A percentile compares a stretch with the other conserved stretches of the same genome.
phyloP scores from a whole-genome alignment of 2,797 vertebrate species.

The Zalophus californianus region DNA sequence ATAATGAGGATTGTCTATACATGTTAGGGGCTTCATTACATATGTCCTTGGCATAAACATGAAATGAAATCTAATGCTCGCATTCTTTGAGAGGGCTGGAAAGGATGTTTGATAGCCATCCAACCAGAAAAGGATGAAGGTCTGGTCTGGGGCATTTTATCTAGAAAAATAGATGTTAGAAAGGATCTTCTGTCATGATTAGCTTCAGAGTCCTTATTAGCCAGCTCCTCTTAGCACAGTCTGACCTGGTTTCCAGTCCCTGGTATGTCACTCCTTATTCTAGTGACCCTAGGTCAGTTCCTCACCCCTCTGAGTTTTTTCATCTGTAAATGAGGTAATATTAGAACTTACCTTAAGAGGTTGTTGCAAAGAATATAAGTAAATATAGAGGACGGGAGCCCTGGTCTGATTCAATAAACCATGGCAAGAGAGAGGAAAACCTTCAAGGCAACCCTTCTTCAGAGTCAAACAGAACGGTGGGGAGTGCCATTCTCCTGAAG shows the following conservation, averaged over 20 bases:
- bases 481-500: background rate
- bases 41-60: background rate
- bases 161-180: background rate
- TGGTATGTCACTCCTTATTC: background rate
- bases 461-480: background rate
- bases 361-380: background rate
- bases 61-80: background rate
- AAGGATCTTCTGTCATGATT: background rate
- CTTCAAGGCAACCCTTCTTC: background rate
- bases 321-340: background rate
- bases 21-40: background rate
- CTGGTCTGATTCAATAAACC: background rate
- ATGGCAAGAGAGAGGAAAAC: background rate
- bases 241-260: too few species aligned
- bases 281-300: accelerated
- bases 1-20: background rate
- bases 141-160: background rate
- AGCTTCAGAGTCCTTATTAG: background rate
- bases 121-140: background rate
- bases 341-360: background rate
- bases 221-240: background rate
- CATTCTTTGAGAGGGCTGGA: background rate
- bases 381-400: background rate
- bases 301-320: background rate
- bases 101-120: background rate